Evolutionary conservation across 30 jellyfish, hydroid and myxozoan species (phyloP).

Genomic region (Clytia hemisphaerica): DNA sequence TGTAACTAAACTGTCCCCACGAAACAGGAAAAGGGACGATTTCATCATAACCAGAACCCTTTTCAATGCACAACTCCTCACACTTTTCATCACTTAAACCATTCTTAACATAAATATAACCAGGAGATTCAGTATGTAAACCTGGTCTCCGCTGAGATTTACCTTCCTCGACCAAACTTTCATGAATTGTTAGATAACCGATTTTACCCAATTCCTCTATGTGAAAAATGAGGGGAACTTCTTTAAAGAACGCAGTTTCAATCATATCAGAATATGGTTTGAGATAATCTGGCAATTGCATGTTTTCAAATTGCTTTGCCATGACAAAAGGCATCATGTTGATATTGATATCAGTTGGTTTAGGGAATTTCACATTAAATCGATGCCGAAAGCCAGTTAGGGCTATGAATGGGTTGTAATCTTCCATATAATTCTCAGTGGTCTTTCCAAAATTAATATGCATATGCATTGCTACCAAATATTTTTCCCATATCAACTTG

Average conservation of each 20-base stretch:
- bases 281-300: slow-evolving; percentile 26
- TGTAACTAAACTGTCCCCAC: slow-evolving; percentile 17
- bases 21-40: neutral
- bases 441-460: no score
- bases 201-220: slow-evolving; percentile 24
- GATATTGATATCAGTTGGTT: slow-evolving; percentile 34
- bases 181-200: slow-evolving; percentile 46
- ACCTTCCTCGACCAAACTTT: slow-evolving; percentile 35
- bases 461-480: no score
- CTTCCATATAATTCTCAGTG: no score
- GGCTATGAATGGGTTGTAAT: no score
- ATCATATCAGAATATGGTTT: slow-evolving; percentile 1
- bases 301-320: neutral
- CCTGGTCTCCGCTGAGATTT: slow-evolving; percentile 57
- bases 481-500: no score
- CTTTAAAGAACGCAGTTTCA: no score
- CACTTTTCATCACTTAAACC: neutral
- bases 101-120: slow-evolving; percentile 5
- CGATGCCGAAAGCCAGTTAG: no score
- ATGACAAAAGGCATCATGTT: slow-evolving; percentile 62
- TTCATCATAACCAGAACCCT: no score
- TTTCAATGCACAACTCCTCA: no score
- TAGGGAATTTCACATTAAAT: no score
- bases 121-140: slow-evolving; percentile 57
- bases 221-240: neutral